Conservation (phyloP, 2,888 invertebrate species). For the Drosophila mercatorum region DNA sequence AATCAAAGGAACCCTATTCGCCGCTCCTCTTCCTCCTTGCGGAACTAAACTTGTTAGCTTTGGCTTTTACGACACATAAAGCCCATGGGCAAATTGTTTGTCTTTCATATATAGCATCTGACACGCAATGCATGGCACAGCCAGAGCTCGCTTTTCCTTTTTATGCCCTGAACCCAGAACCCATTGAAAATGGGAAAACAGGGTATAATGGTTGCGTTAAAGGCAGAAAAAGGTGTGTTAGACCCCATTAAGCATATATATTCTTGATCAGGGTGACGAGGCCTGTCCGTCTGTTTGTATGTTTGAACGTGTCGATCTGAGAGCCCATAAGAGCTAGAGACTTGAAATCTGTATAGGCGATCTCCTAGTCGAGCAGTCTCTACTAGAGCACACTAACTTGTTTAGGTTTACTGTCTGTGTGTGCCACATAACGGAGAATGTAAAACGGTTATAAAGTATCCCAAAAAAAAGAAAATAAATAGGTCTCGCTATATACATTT, state of each 20-base stretch:
- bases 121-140: constrained; percentile 33
- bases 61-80: constrained; percentile 48
- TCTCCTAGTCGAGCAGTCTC: too few species aligned
- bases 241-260: too few species aligned
- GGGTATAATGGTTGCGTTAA: too few species aligned
- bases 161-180: not conserved
- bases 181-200: too few species aligned
- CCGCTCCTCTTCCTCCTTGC: not conserved
- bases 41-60: constrained; percentile 11
- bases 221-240: too few species aligned
- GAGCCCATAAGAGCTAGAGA: too few species aligned
- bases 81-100: constrained; percentile 37
- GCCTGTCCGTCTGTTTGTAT: too few species aligned
- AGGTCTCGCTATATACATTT: not conserved
- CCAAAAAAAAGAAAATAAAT: not conserved
- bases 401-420: constrained; percentile 10
- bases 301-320: too few species aligned
- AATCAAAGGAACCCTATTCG: constrained; percentile 48
- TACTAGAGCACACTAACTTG: too few species aligned
- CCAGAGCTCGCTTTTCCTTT: constrained; percentile 7
- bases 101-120: constrained; percentile 18
- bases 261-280: too few species aligned
- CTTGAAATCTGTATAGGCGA: too few species aligned
- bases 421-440: constrained; percentile 23
- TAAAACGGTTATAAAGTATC: constrained; percentile 17